Evolutionary conservation across 1,140 invertebrate species (phyloP).

Genomic region (Danaus melanippus): DNA sequence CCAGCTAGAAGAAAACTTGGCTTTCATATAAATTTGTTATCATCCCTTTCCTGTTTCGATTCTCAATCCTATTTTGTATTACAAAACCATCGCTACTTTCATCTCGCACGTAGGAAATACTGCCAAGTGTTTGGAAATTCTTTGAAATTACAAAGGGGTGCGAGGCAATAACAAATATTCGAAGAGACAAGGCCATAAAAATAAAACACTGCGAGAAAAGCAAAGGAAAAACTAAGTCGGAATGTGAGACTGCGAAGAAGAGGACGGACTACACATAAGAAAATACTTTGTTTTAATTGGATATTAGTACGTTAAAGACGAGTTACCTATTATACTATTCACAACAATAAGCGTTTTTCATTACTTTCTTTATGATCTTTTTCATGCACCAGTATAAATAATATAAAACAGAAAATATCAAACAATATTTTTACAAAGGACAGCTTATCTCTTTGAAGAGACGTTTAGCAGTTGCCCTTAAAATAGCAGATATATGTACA

Average conservation of each 20-base stretch:
- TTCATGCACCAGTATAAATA: no score
- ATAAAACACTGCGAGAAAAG: constrained; percentile 44
- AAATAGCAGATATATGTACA: no score
- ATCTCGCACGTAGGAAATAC: constrained; percentile 28
- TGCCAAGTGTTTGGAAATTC: constrained; percentile 47
- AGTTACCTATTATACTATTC: no score
- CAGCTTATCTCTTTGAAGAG: no score
- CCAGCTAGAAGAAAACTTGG: constrained; percentile 18
- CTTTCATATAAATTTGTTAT: constrained; percentile 24
- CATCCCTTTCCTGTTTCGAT: constrained; percentile 27
- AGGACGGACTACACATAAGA: no score
- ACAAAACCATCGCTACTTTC: constrained; percentile 24
- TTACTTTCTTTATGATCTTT: no score
- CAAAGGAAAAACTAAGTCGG: constrained; percentile 41
- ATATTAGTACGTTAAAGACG: no score
- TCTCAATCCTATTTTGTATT: constrained; percentile 31
- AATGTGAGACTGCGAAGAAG: constrained; percentile 24
- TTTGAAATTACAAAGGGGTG: constrained; percentile 38
- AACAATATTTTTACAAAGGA: no score
- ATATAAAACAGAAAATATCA: no score
- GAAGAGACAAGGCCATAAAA: constrained; percentile 52
- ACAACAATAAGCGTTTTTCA: no score
- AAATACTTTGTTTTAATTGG: no score
- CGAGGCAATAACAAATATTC: constrained; percentile 44
- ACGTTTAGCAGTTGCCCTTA: no score